Percentiles rank a stretch among this genome's conserved stretches.
Conservation (phyloP, 2,888 invertebrate species). For the Volucella inanis region DNA sequence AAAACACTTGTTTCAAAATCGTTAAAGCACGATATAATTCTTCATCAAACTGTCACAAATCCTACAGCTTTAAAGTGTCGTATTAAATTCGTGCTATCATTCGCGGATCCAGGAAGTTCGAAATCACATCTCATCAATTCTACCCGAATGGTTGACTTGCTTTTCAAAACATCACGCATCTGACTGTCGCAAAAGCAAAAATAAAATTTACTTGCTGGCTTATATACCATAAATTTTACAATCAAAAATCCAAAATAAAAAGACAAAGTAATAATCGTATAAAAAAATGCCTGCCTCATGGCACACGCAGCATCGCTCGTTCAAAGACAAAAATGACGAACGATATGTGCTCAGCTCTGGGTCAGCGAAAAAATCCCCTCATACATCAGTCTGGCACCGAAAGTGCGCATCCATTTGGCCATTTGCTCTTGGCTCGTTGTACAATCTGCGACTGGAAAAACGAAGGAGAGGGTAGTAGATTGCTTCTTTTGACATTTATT, state of each 20-base stretch:
- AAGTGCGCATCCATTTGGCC: constrained; percentile 45
- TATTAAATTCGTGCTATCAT: not conserved
- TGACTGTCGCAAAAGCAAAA: not conserved
- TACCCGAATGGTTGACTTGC: constrained; percentile 22
- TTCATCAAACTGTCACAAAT: too few relatives aligned
- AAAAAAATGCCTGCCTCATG: constrained; percentile 26
- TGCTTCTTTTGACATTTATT: constrained; percentile 59
- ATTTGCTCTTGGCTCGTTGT: constrained; percentile 25
- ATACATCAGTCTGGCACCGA: constrained; percentile 68
- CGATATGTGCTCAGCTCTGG: constrained; percentile 48
- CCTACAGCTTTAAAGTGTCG: not conserved
- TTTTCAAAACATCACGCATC: constrained; percentile 23
- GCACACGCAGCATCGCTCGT: constrained; percentile 22
- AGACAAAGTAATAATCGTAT: not conserved
- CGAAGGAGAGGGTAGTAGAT: constrained; percentile 1
- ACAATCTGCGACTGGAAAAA: not conserved
- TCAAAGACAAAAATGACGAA: constrained; percentile 40
- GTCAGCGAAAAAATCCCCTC: constrained; percentile 55
- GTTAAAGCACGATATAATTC: too few relatives aligned
- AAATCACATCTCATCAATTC: constrained; percentile 12
- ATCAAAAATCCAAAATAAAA: constrained; percentile 19
- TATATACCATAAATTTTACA: constrained; percentile 31
- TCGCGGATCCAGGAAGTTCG: constrained; percentile 27
- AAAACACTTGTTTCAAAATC: too few relatives aligned
- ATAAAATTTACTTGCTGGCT: constrained; percentile 43